Conservation (phyloP, 2,888 invertebrate genomes). For the Callimorpha dominula region DNA sequence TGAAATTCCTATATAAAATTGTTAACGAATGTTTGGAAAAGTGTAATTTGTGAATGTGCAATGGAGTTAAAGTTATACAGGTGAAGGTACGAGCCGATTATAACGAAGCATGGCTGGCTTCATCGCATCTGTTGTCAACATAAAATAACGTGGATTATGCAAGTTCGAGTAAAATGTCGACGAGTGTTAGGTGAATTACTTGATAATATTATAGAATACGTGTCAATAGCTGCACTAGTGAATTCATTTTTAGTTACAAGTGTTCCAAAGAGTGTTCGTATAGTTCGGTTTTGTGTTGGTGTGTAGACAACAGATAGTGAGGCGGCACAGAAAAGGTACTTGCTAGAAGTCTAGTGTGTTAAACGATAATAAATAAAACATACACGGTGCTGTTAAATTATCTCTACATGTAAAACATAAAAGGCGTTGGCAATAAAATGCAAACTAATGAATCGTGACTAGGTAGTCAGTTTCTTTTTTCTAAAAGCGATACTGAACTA, state of each 20-base stretch:
- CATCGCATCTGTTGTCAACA: slow-evolving; percentile 81
- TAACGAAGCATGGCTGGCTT: slow-evolving; percentile 75
- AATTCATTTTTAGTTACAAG: slow-evolving; percentile 46
- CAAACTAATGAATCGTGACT: slow-evolving; percentile 30
- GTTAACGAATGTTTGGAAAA: slow-evolving; percentile 68
- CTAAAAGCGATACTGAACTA: slow-evolving; percentile 21
- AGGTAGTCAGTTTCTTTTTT: slow-evolving; percentile 19
- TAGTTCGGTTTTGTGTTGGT: slow-evolving; percentile 23
- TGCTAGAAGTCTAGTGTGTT: slow-evolving; percentile 28
- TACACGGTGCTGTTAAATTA: slow-evolving; percentile 33
- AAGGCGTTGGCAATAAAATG: slow-evolving; percentile 23
- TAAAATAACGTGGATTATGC: slow-evolving; percentile 84
- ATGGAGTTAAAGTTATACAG: slow-evolving; percentile 65
- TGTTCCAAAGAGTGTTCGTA: slow-evolving; percentile 22
- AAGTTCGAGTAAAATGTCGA: slow-evolving; percentile 82
- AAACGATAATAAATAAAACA: slow-evolving; percentile 26
- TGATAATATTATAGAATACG: slow-evolving; percentile 53
- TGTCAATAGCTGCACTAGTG: slow-evolving; percentile 46
- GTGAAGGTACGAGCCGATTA: slow-evolving; percentile 60
- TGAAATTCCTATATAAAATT: slow-evolving; percentile 78
- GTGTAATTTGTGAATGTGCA: slow-evolving; percentile 67
- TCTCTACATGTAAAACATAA: slow-evolving; percentile 27
- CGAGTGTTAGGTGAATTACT: slow-evolving; percentile 80
- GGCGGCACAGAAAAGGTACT: slow-evolving; percentile 25
- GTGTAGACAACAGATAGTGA: slow-evolving; percentile 23